Base-by-base conservation (phyloP, 2,888 invertebrate genomes). In the Spicauda simplicius region DNA sequence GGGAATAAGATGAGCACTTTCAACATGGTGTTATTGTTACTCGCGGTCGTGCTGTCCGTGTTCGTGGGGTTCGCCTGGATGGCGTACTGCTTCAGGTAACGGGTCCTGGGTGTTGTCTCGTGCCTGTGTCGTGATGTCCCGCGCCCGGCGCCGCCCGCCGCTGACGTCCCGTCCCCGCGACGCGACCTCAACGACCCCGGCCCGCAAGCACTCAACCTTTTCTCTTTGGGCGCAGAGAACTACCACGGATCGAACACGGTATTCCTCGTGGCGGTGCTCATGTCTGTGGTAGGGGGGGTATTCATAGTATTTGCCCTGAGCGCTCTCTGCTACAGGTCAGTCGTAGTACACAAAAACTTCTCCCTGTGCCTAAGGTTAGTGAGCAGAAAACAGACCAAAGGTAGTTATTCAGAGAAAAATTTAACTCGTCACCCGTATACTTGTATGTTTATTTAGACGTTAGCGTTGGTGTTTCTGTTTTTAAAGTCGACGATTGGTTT, bases 301-400 rank as follows among this genome's bases (percentile, higher is more conserved):
- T 98, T 98, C 97, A 96, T 98, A 95, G 96, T 98, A 95, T 98
- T 98, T 96, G 98, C 98, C 95, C 97, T 98, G 96, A 97, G 98
- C 97, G 98, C 98, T 95, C 97, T 98, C 96, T 98, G 98, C 97
- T 98, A 98, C 97, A 97, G 98, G 97, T 98, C 97, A 97, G 97
- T 97, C 96, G 97, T 97, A 97, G 97, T 98, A 96, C 97, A 98
- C 97, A 97, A 97, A 97, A 97, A 97, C 97, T 97, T 97, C 97
- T 97, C 97, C 97, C 97, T 97, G 96, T 97, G 97, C 96, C 97
- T 97, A 97, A 97, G 97, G 97, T 98, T 97, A 97, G 97, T 97
- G 96, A 96, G 97, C 97, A 97, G 97, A 96, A 96, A 95, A 95
- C 95, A 93, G 94, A 94, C 94, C 95, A 95, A 94, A 94, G 95